These are phyloP conservation scores for Premnoplex brunnescens DNA, from an alignment of 2,797 vertebrate genomes.

Conservation along the genomic window DNA sequence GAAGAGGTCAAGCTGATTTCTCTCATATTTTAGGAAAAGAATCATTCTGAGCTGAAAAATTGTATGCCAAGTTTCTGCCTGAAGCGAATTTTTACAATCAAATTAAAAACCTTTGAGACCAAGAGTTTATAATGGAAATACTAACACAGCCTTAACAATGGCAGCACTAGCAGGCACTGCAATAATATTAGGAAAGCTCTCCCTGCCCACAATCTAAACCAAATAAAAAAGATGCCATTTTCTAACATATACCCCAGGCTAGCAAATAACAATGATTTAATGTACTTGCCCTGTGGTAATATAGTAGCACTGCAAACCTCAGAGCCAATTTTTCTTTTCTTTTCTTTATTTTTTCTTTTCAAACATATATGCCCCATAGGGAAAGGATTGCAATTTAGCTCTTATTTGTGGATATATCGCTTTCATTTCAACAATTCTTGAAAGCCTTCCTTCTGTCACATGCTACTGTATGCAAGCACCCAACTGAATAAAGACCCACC, in stretches of 20 bases:
- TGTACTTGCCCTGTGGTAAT: slow-evolving; percentile 60
- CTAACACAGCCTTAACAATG: slow-evolving; percentile 63
- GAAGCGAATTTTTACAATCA: slow-evolving; percentile 73
- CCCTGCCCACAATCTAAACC: slow-evolving; percentile 49
- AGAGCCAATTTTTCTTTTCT: slow-evolving; percentile 71
- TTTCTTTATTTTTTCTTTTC: slow-evolving; percentile 5
- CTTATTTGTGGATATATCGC: slow-evolving; percentile 68
- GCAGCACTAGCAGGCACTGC: slow-evolving; percentile 58
- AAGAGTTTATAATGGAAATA: slow-evolving; percentile 74
- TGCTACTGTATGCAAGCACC: not conserved
- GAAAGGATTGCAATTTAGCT: slow-evolving; percentile 69
- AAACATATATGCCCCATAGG: slow-evolving; percentile 71
- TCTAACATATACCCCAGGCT: slow-evolving; percentile 53
- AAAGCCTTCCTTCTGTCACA: slow-evolving; percentile 50
- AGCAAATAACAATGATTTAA: slow-evolving; percentile 77
- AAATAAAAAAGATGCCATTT: slow-evolving; percentile 59
- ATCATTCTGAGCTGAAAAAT: slow-evolving; percentile 36
- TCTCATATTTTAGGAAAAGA: slow-evolving; percentile 47
- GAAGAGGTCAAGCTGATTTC: slow-evolving; percentile 17
- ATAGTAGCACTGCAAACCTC: slow-evolving; percentile 61
- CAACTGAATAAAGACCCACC: slow-evolving; percentile 73
- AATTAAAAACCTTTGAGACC: slow-evolving; percentile 76
- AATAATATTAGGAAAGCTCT: slow-evolving; percentile 60
- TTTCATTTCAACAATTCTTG: slow-evolving; percentile 64
- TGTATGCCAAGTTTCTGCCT: slow-evolving; percentile 51